phyloP scores from a whole-genome alignment of 2,113 vertebrate genomes.

The Petromus typicus region DNA sequence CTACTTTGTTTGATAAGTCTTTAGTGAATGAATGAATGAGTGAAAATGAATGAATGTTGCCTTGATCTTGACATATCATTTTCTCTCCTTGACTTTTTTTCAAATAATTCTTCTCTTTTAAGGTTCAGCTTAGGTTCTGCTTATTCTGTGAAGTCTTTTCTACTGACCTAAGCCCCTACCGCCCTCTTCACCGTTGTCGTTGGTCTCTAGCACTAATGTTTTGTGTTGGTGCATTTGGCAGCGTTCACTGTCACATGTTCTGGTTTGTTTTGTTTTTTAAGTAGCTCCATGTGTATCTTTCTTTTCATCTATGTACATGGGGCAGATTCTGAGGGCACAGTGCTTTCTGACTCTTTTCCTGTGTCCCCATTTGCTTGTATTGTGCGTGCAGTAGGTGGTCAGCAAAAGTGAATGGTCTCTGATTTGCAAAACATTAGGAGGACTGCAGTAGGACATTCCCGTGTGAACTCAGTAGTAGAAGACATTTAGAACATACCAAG shows the following conservation, averaged over 20 bases:
- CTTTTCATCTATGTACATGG: not conserved
- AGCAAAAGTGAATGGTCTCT: conserved; percentile 5
- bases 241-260: not conserved
- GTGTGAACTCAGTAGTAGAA: conserved; percentile 5
- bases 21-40: not conserved
- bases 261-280: not conserved
- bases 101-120: not conserved
- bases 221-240: not conserved
- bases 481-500: not conserved
- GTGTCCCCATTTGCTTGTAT: not conserved
- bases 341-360: not conserved
- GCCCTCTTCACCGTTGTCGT: not conserved
- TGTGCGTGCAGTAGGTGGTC: not conserved
- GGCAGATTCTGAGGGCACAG: not conserved
- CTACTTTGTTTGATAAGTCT: not conserved
- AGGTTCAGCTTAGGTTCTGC: not conserved
- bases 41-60: conserved; percentile 1
- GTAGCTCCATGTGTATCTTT: not conserved
- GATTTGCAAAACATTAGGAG: not conserved
- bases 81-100: not conserved
- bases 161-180: not conserved
- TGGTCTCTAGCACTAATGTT: not conserved
- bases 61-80: not conserved
- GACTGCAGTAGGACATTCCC: not conserved
- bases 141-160: not conserved